Evolutionary conservation across 2,113 vertebrate species (phyloP), one percentile per base, ranked within the genome.

Genomic region (Passer montanus): DNA sequence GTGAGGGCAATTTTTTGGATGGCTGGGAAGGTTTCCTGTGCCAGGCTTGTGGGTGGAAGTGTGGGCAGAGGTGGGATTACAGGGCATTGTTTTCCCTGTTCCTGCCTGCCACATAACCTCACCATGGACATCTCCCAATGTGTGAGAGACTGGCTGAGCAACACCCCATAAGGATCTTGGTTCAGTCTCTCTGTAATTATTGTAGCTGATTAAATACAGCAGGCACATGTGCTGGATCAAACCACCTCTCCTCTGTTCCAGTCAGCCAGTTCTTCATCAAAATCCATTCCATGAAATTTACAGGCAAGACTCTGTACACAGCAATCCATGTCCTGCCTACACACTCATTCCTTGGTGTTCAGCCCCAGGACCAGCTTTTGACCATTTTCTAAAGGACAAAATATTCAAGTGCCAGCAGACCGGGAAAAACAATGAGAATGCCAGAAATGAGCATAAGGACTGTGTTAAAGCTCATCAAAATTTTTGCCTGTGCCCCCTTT

Each of bases 101-200:
- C 27, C 64, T 67, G 60, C 43, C 55, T 81, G 53, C 28, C 68
- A 23, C 3, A 8, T 66, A 90, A 67, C 60, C 44, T 89, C 76
- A 87, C n/a, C 1, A 2, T 26, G 62, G 68, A 63, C 60, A 60
- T 37, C 12, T 8, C 55, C 4, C 3, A 0, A 0, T 9, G 16
- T 2, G 0, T 55, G 46, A 44, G 52, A 2, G 1, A 41, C 50
- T 91, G 63, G 39, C 41, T 70, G 41, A 66, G 53, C 47, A 83
- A 60, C 15, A n/a, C 63, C 52, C 43, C 81, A 31, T 39, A 50
- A 62, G 26, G 30, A 43, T 59, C 50, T 89, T 11, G 1, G n/a
- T 41, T 92, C 4, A 2, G 20, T 55, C 37, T 63, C 58, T 73
- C 46, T 43, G 53, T 53, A 69, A 68, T 28, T 39, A 37, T 18